phyloP scores from a whole-genome alignment of 2,888 invertebrate species.

The Diarsia dahlii region DNA sequence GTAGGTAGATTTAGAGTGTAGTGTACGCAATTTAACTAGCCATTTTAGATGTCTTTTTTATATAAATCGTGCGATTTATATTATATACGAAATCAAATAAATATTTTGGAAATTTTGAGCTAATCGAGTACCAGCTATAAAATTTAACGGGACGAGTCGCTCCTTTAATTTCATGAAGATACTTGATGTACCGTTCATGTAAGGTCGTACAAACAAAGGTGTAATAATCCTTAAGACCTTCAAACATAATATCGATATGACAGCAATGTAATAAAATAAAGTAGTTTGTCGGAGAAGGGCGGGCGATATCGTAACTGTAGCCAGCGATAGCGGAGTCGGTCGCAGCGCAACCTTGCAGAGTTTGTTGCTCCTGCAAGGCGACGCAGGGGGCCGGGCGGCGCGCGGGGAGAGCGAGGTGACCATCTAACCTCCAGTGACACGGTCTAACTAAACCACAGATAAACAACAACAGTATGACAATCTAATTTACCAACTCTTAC shows the following conservation, averaged over 20 bases:
- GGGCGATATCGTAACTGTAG: slow-evolving; percentile 88
- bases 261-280: slow-evolving; percentile 86
- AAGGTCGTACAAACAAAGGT: slow-evolving; percentile 54
- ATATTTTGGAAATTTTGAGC: not conserved
- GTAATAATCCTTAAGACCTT: slow-evolving; percentile 79
- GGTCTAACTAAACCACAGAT: slow-evolving; percentile 76
- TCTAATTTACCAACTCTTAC: slow-evolving; percentile 44
- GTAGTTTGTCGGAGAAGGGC: slow-evolving; percentile 88
- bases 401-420: slow-evolving; percentile 59
- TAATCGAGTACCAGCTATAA: not conserved
- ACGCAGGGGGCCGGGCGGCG: slow-evolving; percentile 61
- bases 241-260: slow-evolving; percentile 82
- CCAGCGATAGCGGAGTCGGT: slow-evolving; percentile 84
- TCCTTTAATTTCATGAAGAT: slow-evolving; percentile 18
- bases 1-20: not conserved
- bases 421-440: slow-evolving; percentile 84
- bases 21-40: not conserved
- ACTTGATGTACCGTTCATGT: slow-evolving; percentile 18
- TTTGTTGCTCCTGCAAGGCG: slow-evolving; percentile 86
- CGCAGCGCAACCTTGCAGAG: slow-evolving; percentile 89
- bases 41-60: not conserved
- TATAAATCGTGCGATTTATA: not conserved
- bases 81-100: not conserved
- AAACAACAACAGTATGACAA: slow-evolving; percentile 68
- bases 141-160: not conserved